Evolutionary conservation across 2,888 invertebrate genomes (phyloP).

Genomic region (Cataglyphis albicans): DNA sequence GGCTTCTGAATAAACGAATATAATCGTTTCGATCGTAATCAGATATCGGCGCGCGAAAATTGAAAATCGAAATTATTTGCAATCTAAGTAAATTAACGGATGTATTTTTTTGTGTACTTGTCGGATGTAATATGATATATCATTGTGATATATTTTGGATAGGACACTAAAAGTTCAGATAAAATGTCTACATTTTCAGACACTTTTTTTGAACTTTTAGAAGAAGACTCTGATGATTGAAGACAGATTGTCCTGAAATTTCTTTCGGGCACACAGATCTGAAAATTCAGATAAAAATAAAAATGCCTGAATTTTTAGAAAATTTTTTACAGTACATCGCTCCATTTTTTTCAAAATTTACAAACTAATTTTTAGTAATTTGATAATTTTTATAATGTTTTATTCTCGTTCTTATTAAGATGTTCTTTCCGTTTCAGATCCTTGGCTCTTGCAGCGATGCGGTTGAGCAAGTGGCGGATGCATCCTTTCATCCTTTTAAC

Average conservation of each 20-base stretch:
- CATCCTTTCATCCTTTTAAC: constrained; percentile 69
- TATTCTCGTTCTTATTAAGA: constrained; percentile 69
- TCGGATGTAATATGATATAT: neutral
- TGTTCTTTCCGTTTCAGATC: constrained; percentile 76
- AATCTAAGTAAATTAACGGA: neutral
- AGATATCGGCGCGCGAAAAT: neutral
- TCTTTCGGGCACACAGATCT: too few relatives aligned
- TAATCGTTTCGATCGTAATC: neutral
- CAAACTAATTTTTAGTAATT: neutral
- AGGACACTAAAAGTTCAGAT: too few relatives aligned
- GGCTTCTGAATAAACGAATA: neutral
- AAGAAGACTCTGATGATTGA: too few relatives aligned
- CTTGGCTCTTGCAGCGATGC: constrained; percentile 64
- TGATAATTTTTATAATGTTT: constrained; percentile 49
- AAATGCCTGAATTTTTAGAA: too few relatives aligned
- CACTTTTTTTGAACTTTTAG: too few relatives aligned
- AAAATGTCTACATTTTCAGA: too few relatives aligned
- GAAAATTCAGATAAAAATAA: too few relatives aligned
- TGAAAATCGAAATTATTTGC: constrained; percentile 21
- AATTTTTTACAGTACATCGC: too few relatives aligned
- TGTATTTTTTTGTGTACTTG: neutral
- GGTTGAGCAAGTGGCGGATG: constrained; percentile 67
- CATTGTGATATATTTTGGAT: neutral
- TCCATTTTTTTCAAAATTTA: neutral
- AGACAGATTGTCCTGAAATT: too few relatives aligned